Percentiles rank a stretch among this genome's conserved stretches.
These are phyloP conservation scores for Halcyon malimbica DNA, from an alignment of 2,113 vertebrate genomes.

Conservation along the genomic window DNA sequence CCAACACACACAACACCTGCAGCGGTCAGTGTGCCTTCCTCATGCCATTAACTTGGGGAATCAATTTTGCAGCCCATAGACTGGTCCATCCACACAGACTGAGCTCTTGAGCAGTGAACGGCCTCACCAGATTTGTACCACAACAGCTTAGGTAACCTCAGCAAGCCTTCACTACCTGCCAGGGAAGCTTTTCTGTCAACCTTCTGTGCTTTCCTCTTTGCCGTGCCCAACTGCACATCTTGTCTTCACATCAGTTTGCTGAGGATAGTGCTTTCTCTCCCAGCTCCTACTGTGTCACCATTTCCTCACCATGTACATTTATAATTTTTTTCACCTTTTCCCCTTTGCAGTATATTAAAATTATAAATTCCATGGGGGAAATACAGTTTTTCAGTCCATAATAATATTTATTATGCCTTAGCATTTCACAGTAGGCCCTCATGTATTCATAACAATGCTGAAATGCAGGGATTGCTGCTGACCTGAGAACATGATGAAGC, in stretches of 20 bases:
- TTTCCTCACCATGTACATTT: neutral
- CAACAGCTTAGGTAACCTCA: neutral
- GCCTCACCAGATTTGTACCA: neutral
- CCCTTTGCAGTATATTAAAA: neutral
- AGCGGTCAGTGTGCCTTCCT: neutral
- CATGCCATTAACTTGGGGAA: neutral
- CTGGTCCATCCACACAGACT: neutral
- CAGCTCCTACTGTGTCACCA: neutral
- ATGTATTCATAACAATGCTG: neutral
- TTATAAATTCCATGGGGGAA: neutral
- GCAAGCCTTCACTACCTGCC: neutral
- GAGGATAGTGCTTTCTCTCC: neutral
- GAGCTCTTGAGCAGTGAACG: neutral
- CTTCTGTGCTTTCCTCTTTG: neutral
- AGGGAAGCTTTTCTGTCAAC: neutral
- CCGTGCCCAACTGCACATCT: accelerated
- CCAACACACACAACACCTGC: neutral
- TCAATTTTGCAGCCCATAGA: neutral
- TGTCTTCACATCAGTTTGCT: neutral
- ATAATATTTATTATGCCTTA: neutral
- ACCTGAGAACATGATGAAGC: neutral
- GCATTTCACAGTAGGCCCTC: neutral
- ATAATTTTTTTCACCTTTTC: neutral
- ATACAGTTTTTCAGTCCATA: neutral
- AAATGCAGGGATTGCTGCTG: neutral